These are phyloP conservation scores for Tuberolachnus salignus DNA, from an alignment of 2,888 invertebrate species.

Conservation along the genomic window DNA sequence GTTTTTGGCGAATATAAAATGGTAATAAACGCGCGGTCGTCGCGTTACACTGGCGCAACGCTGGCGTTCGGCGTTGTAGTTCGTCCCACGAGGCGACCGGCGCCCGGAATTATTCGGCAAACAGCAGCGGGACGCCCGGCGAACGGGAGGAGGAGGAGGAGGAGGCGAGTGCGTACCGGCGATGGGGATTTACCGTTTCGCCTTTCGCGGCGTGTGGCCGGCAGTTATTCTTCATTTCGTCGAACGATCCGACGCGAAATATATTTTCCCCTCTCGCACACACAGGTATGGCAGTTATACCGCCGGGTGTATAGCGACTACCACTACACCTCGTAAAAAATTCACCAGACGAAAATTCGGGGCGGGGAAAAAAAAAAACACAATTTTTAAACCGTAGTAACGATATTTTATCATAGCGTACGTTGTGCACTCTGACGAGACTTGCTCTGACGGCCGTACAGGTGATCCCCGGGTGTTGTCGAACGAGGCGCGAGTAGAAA, in stretches of 20 bases:
- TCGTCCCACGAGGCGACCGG: slow-evolving; percentile 9
- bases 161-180: not conserved
- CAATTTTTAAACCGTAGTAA: no score
- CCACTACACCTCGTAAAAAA: no score
- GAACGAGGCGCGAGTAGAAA: no score
- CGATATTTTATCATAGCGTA: no score
- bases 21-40: no score
- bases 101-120: slow-evolving; percentile 15
- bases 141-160: no score
- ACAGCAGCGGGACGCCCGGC: not conserved
- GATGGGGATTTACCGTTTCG: slow-evolving; percentile 34
- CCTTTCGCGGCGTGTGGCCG: slow-evolving; percentile 19
- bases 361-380: not conserved
- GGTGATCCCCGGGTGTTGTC: no score
- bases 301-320: not conserved
- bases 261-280: not conserved
- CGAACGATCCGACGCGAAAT: slow-evolving; percentile 31
- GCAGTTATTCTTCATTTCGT: slow-evolving; percentile 50
- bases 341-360: not conserved
- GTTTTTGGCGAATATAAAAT: no score
- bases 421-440: no score
- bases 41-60: no score
- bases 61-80: no score
- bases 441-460: no score
- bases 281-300: not conserved